Evolutionary conservation across 1,140 invertebrate genomes (phyloP).

Genomic region (Calliopsis andreniformis): DNA sequence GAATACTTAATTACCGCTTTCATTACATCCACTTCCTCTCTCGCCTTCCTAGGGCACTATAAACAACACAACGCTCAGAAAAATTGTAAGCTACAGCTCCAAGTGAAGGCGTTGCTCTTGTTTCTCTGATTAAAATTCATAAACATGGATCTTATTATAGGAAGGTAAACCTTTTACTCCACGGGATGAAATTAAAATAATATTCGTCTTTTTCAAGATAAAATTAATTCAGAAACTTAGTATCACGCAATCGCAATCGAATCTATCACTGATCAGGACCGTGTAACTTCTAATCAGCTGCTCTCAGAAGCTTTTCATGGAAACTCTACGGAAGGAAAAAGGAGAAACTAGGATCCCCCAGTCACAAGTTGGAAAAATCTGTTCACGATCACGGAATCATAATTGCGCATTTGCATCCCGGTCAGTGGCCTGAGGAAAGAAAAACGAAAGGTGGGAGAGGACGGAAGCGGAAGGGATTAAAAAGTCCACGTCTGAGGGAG

Average conservation of each 20-base stretch:
- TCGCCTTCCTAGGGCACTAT: no score
- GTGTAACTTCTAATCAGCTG: background rate
- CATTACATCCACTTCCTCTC: background rate
- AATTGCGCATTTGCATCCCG: slow-evolving; percentile 40
- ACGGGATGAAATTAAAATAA: no score
- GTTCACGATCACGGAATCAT: slow-evolving; percentile 32
- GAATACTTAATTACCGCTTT: slow-evolving; percentile 29
- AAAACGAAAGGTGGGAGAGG: background rate
- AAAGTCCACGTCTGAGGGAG: slow-evolving; percentile 25
- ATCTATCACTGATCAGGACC: no score
- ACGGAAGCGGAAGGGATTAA: slow-evolving; percentile 28
- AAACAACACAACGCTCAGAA: background rate
- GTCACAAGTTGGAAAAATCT: slow-evolving; percentile 8
- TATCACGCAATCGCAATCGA: no score
- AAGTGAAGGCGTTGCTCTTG: background rate
- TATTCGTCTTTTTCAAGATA: no score
- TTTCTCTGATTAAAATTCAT: no score
- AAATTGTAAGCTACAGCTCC: background rate
- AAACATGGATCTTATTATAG: no score
- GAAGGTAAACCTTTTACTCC: no score
- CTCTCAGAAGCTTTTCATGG: background rate
- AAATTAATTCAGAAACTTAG: no score
- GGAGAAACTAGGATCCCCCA: background rate
- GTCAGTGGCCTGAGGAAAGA: background rate
- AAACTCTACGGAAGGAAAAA: background rate